Conservation (phyloP, 2,113 vertebrate species). For the Aegithalos caudatus region DNA sequence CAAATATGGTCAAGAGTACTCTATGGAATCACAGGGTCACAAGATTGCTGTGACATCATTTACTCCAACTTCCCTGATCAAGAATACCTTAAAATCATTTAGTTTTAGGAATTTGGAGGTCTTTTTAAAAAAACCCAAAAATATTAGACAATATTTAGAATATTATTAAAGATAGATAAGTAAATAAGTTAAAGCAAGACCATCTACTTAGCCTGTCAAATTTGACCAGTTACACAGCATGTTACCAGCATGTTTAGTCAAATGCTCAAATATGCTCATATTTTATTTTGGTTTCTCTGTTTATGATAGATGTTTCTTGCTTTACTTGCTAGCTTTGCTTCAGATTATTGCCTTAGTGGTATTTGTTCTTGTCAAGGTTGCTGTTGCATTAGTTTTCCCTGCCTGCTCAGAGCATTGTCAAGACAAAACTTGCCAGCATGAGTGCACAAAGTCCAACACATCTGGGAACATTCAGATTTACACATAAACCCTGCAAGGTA, state of each 20-base stretch:
- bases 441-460: not conserved
- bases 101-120: not conserved
- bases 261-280: not conserved
- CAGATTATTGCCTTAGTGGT: not conserved
- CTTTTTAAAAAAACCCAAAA: not conserved
- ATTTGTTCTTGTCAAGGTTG: not conserved
- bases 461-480: not conserved
- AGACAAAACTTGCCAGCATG: not conserved
- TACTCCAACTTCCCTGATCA: not conserved
- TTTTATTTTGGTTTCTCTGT: not conserved
- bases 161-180: not conserved
- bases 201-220: not conserved
- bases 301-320: not conserved
- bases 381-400: not conserved
- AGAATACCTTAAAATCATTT: not conserved
- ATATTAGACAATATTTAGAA: not conserved
- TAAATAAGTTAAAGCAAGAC: not conserved
- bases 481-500: not conserved
- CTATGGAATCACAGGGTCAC: not conserved
- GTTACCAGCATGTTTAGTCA: accelerated
- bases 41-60: not conserved
- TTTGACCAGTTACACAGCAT: not conserved
- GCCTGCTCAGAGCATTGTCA: not conserved
- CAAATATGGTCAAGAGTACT: not conserved
- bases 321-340: not conserved